Evolutionary conservation across 2,888 invertebrate species (phyloP), one percentile per base, ranked within the genome.

Genomic region (Amphiduros pacificus): DNA sequence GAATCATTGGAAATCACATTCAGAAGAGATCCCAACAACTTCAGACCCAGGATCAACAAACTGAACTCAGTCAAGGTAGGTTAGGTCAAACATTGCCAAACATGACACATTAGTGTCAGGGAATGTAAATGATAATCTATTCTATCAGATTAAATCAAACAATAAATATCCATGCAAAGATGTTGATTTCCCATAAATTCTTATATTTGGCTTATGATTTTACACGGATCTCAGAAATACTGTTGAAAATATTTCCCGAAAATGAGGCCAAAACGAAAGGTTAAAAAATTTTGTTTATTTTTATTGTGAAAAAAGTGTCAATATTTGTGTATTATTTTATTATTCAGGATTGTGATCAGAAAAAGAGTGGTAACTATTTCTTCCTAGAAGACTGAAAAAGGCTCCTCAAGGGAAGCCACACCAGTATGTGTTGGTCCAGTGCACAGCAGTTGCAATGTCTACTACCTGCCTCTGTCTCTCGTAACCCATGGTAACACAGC

Each of bases 11-110:
- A 96, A 62, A 99, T 99, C 74, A 99, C 99, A 14, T 99, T 99
- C 87, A 88, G 99, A 74, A 87, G 99, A 78, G 99, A 99, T 86
- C 97, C 98, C 0, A 98, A 98, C 84, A 99, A 99, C 84, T 99
- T 93, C 85, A 86, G 99, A 76, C 99, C 99, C 26, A 88, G 99
- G 75, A 99, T 99, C 82, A 99, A 99, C 84, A 99, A 99, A 83
- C 88, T 90, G 77, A 88, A 92, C 75, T 98, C 97, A 48, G 96
- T 98, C 22, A 99, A 98, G 87, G 91, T 91, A 80, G 63, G 64
- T n/a, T n/a, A n/a, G n/a, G n/a, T n/a, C n/a, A n/a, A n/a, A n/a
- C n/a, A n/a, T n/a, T n/a, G n/a, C n/a, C n/a, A n/a, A n/a, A n/a
- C n/a, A n/a, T n/a, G n/a, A n/a, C n/a, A n/a, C n/a, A n/a, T n/a